Evolutionary conservation across 2,113 vertebrate species (phyloP).

Genomic region (Thamnophis sirtalis): DNA sequence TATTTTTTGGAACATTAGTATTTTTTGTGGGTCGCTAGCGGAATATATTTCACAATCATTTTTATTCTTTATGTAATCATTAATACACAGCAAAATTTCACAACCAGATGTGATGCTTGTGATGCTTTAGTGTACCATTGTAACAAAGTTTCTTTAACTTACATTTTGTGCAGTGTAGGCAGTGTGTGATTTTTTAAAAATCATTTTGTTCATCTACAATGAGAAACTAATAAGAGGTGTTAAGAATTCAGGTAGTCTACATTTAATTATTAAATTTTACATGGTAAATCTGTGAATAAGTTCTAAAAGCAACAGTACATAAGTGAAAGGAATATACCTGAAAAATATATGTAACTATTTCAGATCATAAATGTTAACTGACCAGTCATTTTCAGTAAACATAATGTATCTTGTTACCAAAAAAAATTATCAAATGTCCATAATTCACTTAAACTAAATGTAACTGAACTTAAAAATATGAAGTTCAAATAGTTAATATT

Average conservation of each 20-base stretch:
- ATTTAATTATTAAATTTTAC: slow-evolving; percentile 12
- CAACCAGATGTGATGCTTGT: neutral
- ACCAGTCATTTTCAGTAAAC: neutral
- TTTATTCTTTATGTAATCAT: slow-evolving; percentile 11
- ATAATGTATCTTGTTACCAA: neutral
- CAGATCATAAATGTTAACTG: slow-evolving; percentile 9
- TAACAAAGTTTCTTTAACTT: slow-evolving; percentile 4
- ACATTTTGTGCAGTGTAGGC: slow-evolving; percentile 5
- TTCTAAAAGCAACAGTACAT: slow-evolving; percentile 5
- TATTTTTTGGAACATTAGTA: neutral
- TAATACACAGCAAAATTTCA: neutral
- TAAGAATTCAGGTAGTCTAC: neutral
- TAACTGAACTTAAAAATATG: neutral
- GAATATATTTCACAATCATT: neutral
- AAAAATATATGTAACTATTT: slow-evolving; percentile 12
- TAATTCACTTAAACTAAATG: neutral
- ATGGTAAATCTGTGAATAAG: slow-evolving; percentile 12
- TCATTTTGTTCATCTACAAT: neutral
- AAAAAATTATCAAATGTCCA: too few relatives aligned
- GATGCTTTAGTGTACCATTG: neutral
- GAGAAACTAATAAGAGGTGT: neutral
- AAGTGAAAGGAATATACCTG: neutral
- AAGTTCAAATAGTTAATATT: neutral
- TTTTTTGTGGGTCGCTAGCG: neutral
- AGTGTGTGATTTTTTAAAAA: slow-evolving; percentile 6